Conservation (phyloP, 2,113 vertebrate genomes). For the Argyrosomus japonicus region DNA sequence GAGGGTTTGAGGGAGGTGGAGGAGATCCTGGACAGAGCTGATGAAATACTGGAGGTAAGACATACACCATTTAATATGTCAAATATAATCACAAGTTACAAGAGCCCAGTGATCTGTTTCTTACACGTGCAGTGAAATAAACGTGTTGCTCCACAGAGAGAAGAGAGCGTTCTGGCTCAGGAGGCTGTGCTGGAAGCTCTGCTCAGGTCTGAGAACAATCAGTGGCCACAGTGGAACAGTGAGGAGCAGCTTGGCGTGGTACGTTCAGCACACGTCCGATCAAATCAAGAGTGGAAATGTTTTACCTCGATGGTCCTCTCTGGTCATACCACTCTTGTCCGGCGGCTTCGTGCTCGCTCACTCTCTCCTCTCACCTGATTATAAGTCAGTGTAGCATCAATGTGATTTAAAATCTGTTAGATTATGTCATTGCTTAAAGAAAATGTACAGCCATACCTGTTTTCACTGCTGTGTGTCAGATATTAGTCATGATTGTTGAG, state of each 20-base stretch:
- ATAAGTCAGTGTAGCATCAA: too few relatives aligned
- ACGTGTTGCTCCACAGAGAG: constrained; percentile 69
- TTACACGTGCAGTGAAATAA: too few relatives aligned
- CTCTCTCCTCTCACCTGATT: too few relatives aligned
- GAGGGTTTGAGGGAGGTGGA: constrained; percentile 79
- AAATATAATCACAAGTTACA: background rate
- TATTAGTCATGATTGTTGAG: background rate
- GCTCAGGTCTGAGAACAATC: constrained; percentile 56
- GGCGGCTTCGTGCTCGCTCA: too few relatives aligned
- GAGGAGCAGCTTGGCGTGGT: constrained; percentile 58
- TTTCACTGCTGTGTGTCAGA: background rate
- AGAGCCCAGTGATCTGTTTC: background rate
- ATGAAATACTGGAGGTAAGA: constrained; percentile 81
- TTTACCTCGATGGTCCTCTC: too few relatives aligned
- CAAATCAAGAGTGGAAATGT: background rate
- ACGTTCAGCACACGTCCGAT: background rate
- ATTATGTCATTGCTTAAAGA: too few relatives aligned
- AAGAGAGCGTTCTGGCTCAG: constrained; percentile 81
- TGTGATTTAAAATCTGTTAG: too few relatives aligned
- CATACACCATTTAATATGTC: background rate
- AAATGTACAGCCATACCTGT: too few relatives aligned
- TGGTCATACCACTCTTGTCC: too few relatives aligned
- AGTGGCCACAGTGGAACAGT: constrained; percentile 62
- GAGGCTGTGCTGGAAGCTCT: constrained; percentile 79
- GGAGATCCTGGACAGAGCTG: constrained; percentile 70